Base-by-base conservation (phyloP, 2,888 invertebrate species). In the Silvanus unidentatus region DNA sequence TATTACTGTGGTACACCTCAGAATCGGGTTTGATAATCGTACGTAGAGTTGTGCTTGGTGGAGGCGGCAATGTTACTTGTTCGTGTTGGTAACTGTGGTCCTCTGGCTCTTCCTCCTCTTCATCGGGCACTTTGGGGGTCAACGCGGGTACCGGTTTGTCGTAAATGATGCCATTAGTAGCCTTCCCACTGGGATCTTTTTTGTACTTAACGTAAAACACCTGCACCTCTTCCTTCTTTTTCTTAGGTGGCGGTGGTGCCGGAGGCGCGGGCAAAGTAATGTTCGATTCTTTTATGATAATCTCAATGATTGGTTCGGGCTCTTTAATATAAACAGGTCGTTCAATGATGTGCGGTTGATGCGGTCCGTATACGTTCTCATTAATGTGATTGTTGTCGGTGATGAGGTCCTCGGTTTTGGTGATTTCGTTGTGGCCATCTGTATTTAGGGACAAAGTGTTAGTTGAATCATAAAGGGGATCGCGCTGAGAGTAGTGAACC, bases 141-240 rank as follows among this genome's bases (percentile, higher is more conserved):
- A 90, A 73, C 5, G 90, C 89, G 6, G 89, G 85, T 14, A 90
- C 76, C 0, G 90, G 90, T 50, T 84, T 79, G 48, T 90, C 90
- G 64, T 90, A 84, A 41, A 89, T 79, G 9, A 90, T 78, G 54
- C 85, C 82, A 39, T 84, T 78, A 55, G 84, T 81, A 0, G 81
- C 79, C 54, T 81, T 76, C 10, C 86, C 80, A 56, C 82, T 74
- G 1, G 80, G 86, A 61, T 90, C 88, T 67, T 91, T 90, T 65
- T 89, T 88, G 65, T 92, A 92, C 70, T 91, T 91, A 0, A 92
- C 91, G 64, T 91, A 92, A 66, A 89, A 92, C 1, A 92, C 92
- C 61, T 92, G 91, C 30, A 91, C 88, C 16, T 90, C 88, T 64
- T 91, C 90, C 63, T 88, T 89, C 54, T 79, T 79, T 52, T 79